Percentiles rank a stretch among this genome's conserved stretches.
phyloP scores from a whole-genome alignment of 2,113 vertebrate species.

The Ictalurus punctatus region DNA sequence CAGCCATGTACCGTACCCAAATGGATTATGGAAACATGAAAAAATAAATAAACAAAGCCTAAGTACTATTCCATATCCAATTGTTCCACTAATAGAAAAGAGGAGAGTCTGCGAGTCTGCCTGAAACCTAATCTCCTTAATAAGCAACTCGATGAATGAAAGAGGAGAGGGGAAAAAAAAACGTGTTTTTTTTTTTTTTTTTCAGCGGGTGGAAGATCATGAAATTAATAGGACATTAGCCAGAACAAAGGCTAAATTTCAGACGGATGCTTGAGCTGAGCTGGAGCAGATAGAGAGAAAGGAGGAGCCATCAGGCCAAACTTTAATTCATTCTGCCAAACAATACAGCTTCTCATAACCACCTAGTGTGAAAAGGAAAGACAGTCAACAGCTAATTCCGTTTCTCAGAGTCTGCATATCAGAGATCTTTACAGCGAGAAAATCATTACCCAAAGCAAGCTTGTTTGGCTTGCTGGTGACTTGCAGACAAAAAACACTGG shows the following conservation, averaged over 20 bases:
- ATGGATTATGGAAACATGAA: slow-evolving; percentile 32
- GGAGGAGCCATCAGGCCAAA: slow-evolving; percentile 27
- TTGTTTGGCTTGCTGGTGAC: slow-evolving; percentile 1
- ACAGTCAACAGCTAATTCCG: slow-evolving; percentile 46
- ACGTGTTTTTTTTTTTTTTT: background rate
- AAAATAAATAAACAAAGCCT: slow-evolving; percentile 31
- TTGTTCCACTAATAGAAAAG: slow-evolving; percentile 56
- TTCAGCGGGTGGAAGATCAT: slow-evolving; percentile 51
- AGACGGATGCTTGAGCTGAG: slow-evolving; percentile 38
- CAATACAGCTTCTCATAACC: slow-evolving; percentile 44
- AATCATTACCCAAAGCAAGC: slow-evolving; percentile 23
- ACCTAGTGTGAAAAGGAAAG: slow-evolving; percentile 48
- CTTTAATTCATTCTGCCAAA: slow-evolving; percentile 50
- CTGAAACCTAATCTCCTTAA: slow-evolving; percentile 54
- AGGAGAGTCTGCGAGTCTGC: slow-evolving; percentile 36
- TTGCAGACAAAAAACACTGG: slow-evolving; percentile 15
- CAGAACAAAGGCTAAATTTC: slow-evolving; percentile 53
- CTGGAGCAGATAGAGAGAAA: slow-evolving; percentile 7
- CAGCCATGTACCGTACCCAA: slow-evolving; percentile 20
- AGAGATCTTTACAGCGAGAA: slow-evolving; percentile 27
- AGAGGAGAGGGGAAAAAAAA: slow-evolving; percentile 11
- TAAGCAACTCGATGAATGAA: slow-evolving; percentile 51
- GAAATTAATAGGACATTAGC: slow-evolving; percentile 57
- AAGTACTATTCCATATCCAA: slow-evolving; percentile 49
- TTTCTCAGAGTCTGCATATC: slow-evolving; percentile 48